phyloP scores from a whole-genome alignment of 1,140 invertebrate species.

The Megalonaias nervosa region DNA sequence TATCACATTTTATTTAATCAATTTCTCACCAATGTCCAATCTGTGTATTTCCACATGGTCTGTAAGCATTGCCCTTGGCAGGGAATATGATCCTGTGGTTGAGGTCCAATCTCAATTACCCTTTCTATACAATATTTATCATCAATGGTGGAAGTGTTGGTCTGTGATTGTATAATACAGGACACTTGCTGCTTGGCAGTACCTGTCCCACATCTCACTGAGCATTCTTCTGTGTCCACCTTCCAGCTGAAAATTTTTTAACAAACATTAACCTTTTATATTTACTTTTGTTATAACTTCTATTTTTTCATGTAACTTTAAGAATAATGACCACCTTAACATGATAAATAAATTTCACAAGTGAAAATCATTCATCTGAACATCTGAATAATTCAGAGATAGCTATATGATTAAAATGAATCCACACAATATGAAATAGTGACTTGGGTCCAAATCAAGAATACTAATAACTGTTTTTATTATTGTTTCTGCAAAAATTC shows the following conservation, averaged over 20 bases:
- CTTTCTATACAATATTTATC: conserved; percentile 48
- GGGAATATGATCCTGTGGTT: conserved; percentile 74
- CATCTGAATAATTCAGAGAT: background rate
- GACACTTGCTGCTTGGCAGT: conserved; percentile 68
- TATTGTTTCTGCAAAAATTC: no score
- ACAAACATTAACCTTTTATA: background rate
- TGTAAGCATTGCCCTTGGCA: conserved; percentile 80
- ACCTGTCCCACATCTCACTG: conserved; percentile 63
- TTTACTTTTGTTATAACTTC: background rate
- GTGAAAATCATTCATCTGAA: background rate
- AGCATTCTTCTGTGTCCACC: conserved; percentile 72
- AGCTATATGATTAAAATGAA: conserved; percentile 1
- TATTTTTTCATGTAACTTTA: background rate
- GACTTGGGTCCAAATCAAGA: no score
- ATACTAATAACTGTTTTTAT: no score
- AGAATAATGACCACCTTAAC: background rate
- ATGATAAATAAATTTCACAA: background rate
- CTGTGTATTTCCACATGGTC: conserved; percentile 80
- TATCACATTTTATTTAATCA: background rate
- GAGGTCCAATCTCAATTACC: conserved; percentile 70
- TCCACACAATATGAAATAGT: no score
- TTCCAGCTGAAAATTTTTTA: conserved; percentile 75
- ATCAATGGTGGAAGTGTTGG: conserved; percentile 35
- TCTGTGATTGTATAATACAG: conserved; percentile 72
- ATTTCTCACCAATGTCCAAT: conserved; percentile 78